These are phyloP conservation scores for Drosophila mimetica DNA, from an alignment of 2,888 invertebrate species.

Conservation along the genomic window DNA sequence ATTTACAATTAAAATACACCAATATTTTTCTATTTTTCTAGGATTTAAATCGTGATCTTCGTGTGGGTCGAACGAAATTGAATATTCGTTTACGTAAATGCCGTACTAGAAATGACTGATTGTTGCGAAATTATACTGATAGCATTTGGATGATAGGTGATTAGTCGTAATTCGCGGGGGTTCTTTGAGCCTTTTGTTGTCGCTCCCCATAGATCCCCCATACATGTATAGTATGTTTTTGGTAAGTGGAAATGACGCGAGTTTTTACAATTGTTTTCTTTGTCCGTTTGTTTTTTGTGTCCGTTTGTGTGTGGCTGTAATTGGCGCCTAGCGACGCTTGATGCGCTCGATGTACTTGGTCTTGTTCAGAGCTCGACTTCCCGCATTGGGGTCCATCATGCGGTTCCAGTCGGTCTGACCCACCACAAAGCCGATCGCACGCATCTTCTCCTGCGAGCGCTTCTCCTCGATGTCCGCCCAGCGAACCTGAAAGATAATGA, in stretches of 20 bases:
- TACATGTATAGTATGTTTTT: background rate
- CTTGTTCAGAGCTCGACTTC: conserved; percentile 94
- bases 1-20: conserved; percentile 27
- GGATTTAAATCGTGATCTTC: background rate
- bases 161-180: conserved; percentile 14
- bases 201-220: too few species aligned
- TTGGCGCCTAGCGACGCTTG: conserved; percentile 63
- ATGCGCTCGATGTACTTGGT: conserved; percentile 95
- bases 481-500: conserved; percentile 89
- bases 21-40: conserved; percentile 8
- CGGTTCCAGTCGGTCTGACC: conserved; percentile 98
- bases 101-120: conserved; percentile 10
- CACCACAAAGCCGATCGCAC: conserved; percentile 97
- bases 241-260: conserved; percentile 18
- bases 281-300: conserved; percentile 4
- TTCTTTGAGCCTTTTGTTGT: conserved; percentile 1
- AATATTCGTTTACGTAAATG: conserved; percentile 21
- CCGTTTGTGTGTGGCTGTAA: conserved; percentile 12
- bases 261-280: conserved; percentile 7
- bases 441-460: conserved; percentile 95
- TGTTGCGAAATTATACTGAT: conserved; percentile 31
- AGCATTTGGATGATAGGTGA: conserved; percentile 13
- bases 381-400: conserved; percentile 96
- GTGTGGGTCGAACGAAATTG: conserved; percentile 9
- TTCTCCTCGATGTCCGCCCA: conserved; percentile 99